These are phyloP conservation scores for Helleia helle DNA, from an alignment of 2,888 invertebrate genomes.

Conservation along the genomic window DNA sequence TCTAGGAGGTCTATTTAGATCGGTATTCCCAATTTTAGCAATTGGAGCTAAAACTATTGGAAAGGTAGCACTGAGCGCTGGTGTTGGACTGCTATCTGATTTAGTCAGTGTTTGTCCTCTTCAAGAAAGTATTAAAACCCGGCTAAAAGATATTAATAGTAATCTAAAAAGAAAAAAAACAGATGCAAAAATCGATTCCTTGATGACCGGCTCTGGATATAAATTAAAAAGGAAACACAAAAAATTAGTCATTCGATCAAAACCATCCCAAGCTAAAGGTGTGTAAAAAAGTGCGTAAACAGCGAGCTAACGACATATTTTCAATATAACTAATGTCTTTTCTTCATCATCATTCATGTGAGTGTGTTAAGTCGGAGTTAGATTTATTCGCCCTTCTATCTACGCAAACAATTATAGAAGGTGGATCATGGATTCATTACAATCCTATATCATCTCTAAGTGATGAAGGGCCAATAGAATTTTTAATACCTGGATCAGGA, in stretches of 20 bases:
- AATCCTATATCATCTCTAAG: conserved; percentile 26
- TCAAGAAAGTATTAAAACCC: conserved; percentile 14
- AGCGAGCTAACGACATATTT: background rate
- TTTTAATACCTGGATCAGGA: conserved; percentile 26
- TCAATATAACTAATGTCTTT: conserved; percentile 20
- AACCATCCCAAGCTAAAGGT: background rate
- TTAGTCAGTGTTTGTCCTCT: conserved; percentile 18
- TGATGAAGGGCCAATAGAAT: conserved; percentile 28
- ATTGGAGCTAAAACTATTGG: conserved; percentile 29
- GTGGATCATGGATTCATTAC: conserved; percentile 24
- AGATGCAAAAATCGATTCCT: conserved; percentile 19
- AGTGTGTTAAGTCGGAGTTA: conserved; percentile 26
- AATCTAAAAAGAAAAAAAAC: conserved; percentile 24
- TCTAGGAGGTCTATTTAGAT: background rate
- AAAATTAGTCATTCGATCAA: conserved; percentile 13
- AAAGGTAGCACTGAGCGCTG: conserved; percentile 42
- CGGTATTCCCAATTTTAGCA: background rate
- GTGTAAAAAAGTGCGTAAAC: background rate
- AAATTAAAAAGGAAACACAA: conserved; percentile 8
- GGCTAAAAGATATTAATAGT: conserved; percentile 16
- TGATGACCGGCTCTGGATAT: conserved; percentile 25
- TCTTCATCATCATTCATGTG: conserved; percentile 26
- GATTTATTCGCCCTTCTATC: conserved; percentile 27
- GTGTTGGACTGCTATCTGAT: conserved; percentile 37
- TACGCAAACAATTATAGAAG: conserved; percentile 25